Base-by-base conservation (phyloP, 2,113 vertebrate species). In the Cyphomyrus plagiostoma region DNA sequence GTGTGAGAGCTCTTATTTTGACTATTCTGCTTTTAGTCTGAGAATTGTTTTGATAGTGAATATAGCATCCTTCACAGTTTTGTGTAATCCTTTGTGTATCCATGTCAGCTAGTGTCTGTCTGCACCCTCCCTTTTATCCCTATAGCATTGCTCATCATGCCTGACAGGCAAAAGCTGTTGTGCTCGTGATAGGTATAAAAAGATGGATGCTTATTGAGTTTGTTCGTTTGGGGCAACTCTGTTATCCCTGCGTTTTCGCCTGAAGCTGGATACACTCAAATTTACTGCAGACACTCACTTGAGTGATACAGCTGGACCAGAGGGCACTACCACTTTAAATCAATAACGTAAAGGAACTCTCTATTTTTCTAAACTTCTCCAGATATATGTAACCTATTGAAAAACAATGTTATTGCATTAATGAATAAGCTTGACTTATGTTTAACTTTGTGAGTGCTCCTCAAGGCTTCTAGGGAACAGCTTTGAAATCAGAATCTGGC, bases 11-110 rank as follows among this genome's bases (percentile, higher is more conserved):
- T 48, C 45, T 84, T 84, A 84, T 48, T 84, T 84, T 13, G 7
- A 48, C 82, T 46, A 4, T 48, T 84, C 82, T 42, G 21, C 23
- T 46, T 84, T 84, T 48, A 84, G 21, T 49, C 45, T 45, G 23
- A 84, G 45, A 45, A 45, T n/a, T 84, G 82, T 84, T 84, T 84
- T 84, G 82, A 84, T 84, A 23, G 82, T 46, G 3, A 84, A 48
- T 84, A 23, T 48, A 84, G 82, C 42, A 84, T 84, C 17, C 82
- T 84, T 84, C 82, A 84, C 17, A 84, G 45, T n/a, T 48, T 45
- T 48, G 39, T 84, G 82, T 48, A 84, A 48, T 84, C 45, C 82
- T 84, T 84, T 48, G 82, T 84, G 45, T 84, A 84, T 84, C 42
- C 42, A 46, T 84, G 82, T 84, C 82, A 84, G 45, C 82, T 23